Evolutionary conservation across 64 coral and sea anemone genomes (phyloP).

Genomic region (Anthopleura sola): DNA sequence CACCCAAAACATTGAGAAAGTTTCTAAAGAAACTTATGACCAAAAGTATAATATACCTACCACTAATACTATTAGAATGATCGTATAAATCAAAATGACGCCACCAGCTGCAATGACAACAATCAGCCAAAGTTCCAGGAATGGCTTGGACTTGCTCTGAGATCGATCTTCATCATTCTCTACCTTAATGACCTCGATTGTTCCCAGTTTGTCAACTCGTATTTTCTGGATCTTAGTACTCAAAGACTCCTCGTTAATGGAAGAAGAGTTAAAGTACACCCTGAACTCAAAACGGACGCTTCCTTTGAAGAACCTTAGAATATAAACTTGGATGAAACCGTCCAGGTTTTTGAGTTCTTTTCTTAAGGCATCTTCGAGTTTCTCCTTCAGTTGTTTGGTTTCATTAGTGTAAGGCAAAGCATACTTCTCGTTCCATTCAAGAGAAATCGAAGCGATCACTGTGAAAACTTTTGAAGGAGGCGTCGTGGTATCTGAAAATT

Average conservation of each 20-base stretch:
- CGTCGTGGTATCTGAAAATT: not conserved
- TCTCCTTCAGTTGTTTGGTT: not conserved
- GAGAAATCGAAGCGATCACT: not conserved
- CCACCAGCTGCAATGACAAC: conserved; percentile 4
- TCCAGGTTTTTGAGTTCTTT: not conserved
- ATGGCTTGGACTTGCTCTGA: not conserved
- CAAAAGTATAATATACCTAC: too few species aligned
- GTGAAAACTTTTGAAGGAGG: not conserved
- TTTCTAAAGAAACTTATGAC: too few species aligned
- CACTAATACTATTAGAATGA: not conserved
- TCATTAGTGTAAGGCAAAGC: not conserved
- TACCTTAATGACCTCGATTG: not conserved
- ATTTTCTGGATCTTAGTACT: not conserved
- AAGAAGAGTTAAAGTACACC: not conserved
- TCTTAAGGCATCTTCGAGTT: not conserved
- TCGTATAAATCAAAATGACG: not conserved
- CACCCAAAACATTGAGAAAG: too few species aligned
- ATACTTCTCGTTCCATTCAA: not conserved
- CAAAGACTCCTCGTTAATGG: not conserved
- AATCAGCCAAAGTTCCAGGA: not conserved
- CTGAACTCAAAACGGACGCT: not conserved
- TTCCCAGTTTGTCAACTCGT: not conserved
- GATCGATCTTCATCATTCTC: not conserved
- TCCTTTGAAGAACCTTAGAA: not conserved
- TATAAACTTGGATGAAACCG: not conserved